Conservation (phyloP, 2,888 invertebrate genomes). For the Cheilosia impressa region DNA sequence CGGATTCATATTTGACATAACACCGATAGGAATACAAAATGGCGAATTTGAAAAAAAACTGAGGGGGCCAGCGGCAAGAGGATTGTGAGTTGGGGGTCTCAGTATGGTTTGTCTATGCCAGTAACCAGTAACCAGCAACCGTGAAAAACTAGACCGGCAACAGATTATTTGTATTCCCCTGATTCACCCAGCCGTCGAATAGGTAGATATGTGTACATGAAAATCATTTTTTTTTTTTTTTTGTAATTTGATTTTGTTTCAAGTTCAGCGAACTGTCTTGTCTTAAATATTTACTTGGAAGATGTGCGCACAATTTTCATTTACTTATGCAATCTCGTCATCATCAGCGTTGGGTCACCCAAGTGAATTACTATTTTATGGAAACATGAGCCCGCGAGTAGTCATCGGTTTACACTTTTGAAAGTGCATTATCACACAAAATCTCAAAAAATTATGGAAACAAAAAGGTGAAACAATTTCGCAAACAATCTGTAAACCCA, state of each 20-base stretch:
- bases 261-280: slow-evolving; percentile 28
- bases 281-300: neutral
- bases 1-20: too few relatives aligned
- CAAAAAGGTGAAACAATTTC: slow-evolving; percentile 15
- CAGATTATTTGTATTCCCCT: neutral
- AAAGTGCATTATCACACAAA: slow-evolving; percentile 47
- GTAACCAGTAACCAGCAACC: slow-evolving; percentile 60
- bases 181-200: neutral
- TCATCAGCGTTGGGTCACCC: neutral
- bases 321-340: neutral
- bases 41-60: too few relatives aligned
- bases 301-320: neutral
- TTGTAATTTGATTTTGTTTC: neutral
- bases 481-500: slow-evolving; percentile 37
- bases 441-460: slow-evolving; percentile 12
- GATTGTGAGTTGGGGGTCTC: too few relatives aligned
- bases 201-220: neutral
- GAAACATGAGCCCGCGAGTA: slow-evolving; percentile 23
- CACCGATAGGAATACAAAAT: too few relatives aligned
- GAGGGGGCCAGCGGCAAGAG: too few relatives aligned
- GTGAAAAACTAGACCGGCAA: slow-evolving; percentile 35
- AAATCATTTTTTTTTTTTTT: neutral
- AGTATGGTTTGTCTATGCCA: too few relatives aligned
- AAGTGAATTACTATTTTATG: neutral
- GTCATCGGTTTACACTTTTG: slow-evolving; percentile 21